Evolutionary conservation across 2,888 invertebrate genomes (phyloP), one percentile per base, ranked within the genome.

Genomic region (Cabera pusaria): DNA sequence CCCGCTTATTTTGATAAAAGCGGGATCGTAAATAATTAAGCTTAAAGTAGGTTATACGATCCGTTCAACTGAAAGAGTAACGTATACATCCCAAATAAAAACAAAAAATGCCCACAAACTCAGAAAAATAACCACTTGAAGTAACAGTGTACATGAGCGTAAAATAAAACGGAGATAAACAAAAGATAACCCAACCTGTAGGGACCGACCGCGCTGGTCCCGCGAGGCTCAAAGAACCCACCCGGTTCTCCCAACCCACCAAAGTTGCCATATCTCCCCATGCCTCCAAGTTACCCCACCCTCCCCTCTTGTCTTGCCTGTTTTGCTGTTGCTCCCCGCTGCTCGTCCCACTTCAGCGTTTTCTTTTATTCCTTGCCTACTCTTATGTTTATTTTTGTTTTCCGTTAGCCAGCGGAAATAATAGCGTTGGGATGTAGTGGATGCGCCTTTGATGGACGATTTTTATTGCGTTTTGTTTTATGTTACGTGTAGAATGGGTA

Each of bases 361-460:
- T 83, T 81, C 85, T 85, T 86, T 87, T 86, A 86, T 87, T 82
- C 83, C 76, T 71, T 66, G 72, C 80, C 76, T 75, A 74, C 82
- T 79, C 82, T 78, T 81, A 68, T 80, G 77, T 83, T 85, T 85
- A 85, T 87, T 87, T 87, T 87, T 87, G 87, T 87, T 87, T 86
- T 84, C 80, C 72, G 83, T 76, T 81, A 82, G 72, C 77, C 76
- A 55, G 76, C 67, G 85, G 80, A 84, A 84, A 83, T 86, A 86
- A 85, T 82, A 64, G 72, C 65, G 78, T 58, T 74, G 60, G 63
- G 47, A 63, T 70, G 48, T 33, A 64, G 49, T 59, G 74, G 85
- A 82, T 68, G 54, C 49, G 43, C 56, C 49, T 52, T 28, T 48
- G 42, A 39, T 49, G 39, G 37, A 12, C 8, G 31, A 38, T 42